Evolutionary conservation across 2,797 vertebrate species (phyloP), one percentile per base, ranked within the genome.

Genomic region (Diceros bicornis): DNA sequence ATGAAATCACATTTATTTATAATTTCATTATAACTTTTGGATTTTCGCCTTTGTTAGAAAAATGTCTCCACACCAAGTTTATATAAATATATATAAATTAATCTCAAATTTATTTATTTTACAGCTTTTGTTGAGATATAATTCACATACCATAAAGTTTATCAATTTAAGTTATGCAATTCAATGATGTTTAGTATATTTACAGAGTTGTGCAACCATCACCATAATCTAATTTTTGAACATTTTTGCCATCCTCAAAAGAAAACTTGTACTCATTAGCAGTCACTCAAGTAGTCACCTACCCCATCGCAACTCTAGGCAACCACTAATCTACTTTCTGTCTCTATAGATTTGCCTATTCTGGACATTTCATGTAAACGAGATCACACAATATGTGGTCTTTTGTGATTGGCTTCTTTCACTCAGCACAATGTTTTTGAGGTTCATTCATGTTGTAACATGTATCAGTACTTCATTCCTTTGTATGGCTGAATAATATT

Each of bases 361-460:
- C 89, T 92, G 34, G 64, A 69, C 44, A 88, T 18, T 27, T 74
- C 47, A 32, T 83, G 23, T 75, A 88, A 92, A 88, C 52, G 27
- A 50, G 20, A 82, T 92, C 21, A 74, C 21, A 82, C 25, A 82
- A 32, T 82, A 37, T 52, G 32, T 92, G 25, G 5, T 82, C 57
- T 92, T 74, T 81, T 88, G n/a, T 75, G 50, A 41, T 37, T 88
- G 52, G 59, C 83, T 83, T 88, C 84, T 88, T 92, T 92, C 14
- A 57, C 25, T 86, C 50, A 87, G 23, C 17, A 32, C 47, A 41
- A 4, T 82, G 25, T 81, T 88, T 92, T n/a, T 64, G 44, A 88
- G 34, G 57, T 68, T 95, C 59, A 95, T 66, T 82, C 25, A 50
- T 20, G 2, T 27, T 62, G 57, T 68, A 75, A 44, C 47, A 41